Conservation (phyloP, 2,888 invertebrate genomes). For the Lutraria lutraria region DNA sequence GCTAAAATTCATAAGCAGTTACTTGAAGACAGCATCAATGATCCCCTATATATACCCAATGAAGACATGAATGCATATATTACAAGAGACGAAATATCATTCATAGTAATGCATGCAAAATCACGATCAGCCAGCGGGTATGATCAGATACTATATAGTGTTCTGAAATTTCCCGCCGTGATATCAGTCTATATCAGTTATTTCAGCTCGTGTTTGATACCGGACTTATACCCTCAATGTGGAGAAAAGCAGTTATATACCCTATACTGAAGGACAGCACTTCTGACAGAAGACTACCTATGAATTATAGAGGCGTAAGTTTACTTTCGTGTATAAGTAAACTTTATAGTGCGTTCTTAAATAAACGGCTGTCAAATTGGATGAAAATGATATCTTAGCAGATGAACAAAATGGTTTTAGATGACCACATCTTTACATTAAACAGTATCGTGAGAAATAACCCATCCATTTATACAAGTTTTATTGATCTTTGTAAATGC, state of each 20-base stretch:
- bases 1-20: background rate
- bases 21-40: background rate
- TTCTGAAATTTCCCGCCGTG: slow-evolving; percentile 9
- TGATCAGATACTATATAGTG: background rate
- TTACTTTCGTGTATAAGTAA: no score
- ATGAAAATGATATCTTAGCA: no score
- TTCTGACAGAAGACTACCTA: no score
- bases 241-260: slow-evolving; percentile 48
- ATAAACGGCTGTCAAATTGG: no score
- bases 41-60: slow-evolving; percentile 29
- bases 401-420: no score
- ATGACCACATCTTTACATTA: no score
- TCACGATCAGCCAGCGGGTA: slow-evolving; percentile 14
- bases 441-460: no score
- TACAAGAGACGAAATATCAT: slow-evolving; percentile 29
- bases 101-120: slow-evolving; percentile 21
- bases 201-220: slow-evolving; percentile 50
- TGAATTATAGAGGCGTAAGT: no score
- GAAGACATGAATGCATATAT: slow-evolving; percentile 35
- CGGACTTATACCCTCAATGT: slow-evolving; percentile 44
- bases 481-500: no score
- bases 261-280: no score
- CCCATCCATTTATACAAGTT: no score
- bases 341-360: no score
- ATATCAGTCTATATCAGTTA: slow-evolving; percentile 35